Evolutionary conservation across 1,140 invertebrate genomes (phyloP), one percentile per base, ranked within the genome.

Genomic region (Brachionus rotundiformis): DNA sequence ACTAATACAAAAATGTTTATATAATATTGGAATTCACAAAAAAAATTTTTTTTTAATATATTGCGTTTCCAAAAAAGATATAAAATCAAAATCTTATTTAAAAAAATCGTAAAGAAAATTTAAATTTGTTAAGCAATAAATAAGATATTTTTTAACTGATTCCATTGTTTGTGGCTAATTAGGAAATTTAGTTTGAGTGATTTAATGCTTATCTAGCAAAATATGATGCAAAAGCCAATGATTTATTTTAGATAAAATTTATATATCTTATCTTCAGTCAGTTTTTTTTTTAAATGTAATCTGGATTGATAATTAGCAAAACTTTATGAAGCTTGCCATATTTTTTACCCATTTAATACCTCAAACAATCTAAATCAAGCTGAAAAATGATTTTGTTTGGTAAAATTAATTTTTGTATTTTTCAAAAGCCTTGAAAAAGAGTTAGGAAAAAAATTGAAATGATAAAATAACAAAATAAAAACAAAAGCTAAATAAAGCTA

Each of bases 221-320:
- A 54, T 19, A 25, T 54, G 47, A 54, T 54, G 47, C 47, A 54
- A 54, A 19, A 54, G 47, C 47, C 47, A 54, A 54, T 54, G 47
- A 54, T 54, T 54, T 41, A 19, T 54, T 16, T 19, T 19, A 54
- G n/a, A 54, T 19, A 54, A 54, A 23, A 54, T 54, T 23, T 54
- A 19, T n/a, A 54, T 54, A 16, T 25, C 47, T 54, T 25, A 54
- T 54, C 47, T 54, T 54, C 19, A 49, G 16, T 54, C 47, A 23
- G 23, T 23, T 54, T 54, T 39, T 39, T 39, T 1, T 7, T 8
- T 4, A 54, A 41, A 0, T 19, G 3, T 16, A 49, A 54, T 54
- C 47, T 54, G 47, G n/a, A 54, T 54, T 54, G 47, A 25, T 54
- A n/a, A 54, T 54, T 54, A 54, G 19, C n/a, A 54, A 19, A 54